Evolutionary conservation across 2,113 vertebrate species (phyloP).

Genomic region (Ploceus nigricollis): DNA sequence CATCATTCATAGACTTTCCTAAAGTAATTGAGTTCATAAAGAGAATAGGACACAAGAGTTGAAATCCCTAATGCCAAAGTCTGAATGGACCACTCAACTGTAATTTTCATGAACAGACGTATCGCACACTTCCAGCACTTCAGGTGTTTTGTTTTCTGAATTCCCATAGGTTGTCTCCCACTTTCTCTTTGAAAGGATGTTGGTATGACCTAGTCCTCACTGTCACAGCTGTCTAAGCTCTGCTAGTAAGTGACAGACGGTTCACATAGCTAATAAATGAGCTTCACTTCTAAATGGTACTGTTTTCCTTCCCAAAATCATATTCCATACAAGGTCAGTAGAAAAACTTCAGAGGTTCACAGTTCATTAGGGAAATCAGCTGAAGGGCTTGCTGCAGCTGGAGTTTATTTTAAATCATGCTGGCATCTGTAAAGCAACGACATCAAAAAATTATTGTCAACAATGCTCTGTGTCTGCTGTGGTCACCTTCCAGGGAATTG

Average conservation of each 20-base stretch:
- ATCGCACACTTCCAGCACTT: not conserved
- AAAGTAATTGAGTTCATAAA: not conserved
- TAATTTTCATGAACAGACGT: not conserved
- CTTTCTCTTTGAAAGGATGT: not conserved
- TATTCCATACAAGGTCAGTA: conserved; percentile 61
- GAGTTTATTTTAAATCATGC: conserved; percentile 62
- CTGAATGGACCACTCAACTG: not conserved
- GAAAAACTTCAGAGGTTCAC: conserved; percentile 64
- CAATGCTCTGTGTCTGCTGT: conserved; percentile 3
- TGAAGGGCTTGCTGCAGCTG: conserved; percentile 52
- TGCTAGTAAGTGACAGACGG: conserved; percentile 35
- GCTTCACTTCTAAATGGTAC: conserved; percentile 21
- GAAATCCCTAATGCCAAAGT: not conserved
- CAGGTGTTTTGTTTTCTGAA: conserved; percentile 14
- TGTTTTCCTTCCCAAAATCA: conserved; percentile 31
- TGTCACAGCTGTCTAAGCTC: conserved; percentile 28
- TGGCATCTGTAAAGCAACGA: conserved; percentile 39
- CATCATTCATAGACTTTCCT: not conserved
- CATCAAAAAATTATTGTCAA: conserved; percentile 45
- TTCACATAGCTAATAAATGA: conserved; percentile 41
- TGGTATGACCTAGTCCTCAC: not conserved
- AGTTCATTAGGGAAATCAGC: conserved; percentile 73
- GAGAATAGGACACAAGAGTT: not conserved
- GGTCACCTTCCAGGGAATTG: conserved; percentile 44
- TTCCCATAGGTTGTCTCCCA: not conserved